Conservation (phyloP, 2,797 vertebrate genomes). For the Lacerta bilineata region DNA sequence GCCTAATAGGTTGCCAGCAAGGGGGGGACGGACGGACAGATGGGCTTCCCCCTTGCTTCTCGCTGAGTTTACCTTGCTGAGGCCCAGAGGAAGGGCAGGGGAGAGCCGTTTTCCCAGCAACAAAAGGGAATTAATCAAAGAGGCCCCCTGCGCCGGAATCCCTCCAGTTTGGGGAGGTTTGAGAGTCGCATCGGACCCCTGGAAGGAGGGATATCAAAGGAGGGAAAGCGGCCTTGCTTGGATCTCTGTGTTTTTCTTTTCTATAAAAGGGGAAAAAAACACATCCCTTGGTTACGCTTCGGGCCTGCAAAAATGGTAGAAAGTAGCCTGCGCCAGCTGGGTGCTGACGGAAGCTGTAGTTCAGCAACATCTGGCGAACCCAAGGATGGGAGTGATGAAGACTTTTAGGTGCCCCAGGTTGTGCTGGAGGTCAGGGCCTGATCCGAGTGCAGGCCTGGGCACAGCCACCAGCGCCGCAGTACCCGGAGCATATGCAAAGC, state of each 20-base stretch:
- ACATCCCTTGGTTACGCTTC: neutral
- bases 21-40: neutral
- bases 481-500: neutral
- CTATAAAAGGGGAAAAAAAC: neutral
- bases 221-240: accelerated
- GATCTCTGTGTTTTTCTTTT: neutral
- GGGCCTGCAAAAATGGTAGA: neutral
- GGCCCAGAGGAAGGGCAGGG: neutral
- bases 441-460: accelerated
- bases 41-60: too few relatives aligned
- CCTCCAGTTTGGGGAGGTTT: neutral
- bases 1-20: neutral
- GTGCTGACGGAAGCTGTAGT: too few relatives aligned
- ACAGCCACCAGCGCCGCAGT: accelerated
- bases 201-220: neutral
- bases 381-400: too few relatives aligned
- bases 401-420: neutral
- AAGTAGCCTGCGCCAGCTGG: neutral
- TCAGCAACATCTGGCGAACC: too few relatives aligned
- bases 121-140: constrained; percentile 28
- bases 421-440: neutral
- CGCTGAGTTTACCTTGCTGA: neutral
- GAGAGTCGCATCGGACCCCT: neutral
- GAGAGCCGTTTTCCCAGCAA: neutral
- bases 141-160: neutral